phyloP scores from a whole-genome alignment of 2,113 vertebrate species.

The Ageneiosus marmoratus region DNA sequence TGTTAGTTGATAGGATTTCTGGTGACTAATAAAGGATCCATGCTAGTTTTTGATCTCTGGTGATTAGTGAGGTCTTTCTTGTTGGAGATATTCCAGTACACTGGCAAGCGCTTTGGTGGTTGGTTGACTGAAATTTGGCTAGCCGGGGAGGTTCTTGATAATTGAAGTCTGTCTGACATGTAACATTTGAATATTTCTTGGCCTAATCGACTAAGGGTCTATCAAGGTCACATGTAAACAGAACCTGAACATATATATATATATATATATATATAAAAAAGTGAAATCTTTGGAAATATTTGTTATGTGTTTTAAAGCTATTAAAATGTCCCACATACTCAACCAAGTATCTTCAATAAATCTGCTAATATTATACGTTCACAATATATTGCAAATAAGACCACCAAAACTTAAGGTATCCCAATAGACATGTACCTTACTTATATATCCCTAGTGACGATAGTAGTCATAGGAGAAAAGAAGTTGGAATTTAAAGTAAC shows the following conservation, averaged over 20 bases:
- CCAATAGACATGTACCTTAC: too few relatives aligned
- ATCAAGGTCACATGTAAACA: neutral
- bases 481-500: neutral
- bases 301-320: neutral
- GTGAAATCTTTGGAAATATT: neutral
- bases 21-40: neutral
- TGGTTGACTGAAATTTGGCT: too few relatives aligned
- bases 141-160: neutral
- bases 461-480: neutral
- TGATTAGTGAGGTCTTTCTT: neutral
- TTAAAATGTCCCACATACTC: too few relatives aligned
- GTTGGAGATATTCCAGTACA: too few relatives aligned
- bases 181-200: neutral
- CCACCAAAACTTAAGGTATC: too few relatives aligned
- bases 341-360: too few relatives aligned
- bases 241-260: neutral
- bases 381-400: neutral
- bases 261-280: too few relatives aligned
- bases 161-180: neutral
- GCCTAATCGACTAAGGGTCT: neutral
- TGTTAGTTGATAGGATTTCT: too few relatives aligned
- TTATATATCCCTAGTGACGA: too few relatives aligned
- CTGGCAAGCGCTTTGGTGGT: neutral
- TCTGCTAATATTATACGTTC: too few relatives aligned
- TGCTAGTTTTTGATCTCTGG: too few relatives aligned